These are phyloP conservation scores for Orchesella cincta DNA, from an alignment of 1,140 invertebrate genomes.

Conservation along the genomic window DNA sequence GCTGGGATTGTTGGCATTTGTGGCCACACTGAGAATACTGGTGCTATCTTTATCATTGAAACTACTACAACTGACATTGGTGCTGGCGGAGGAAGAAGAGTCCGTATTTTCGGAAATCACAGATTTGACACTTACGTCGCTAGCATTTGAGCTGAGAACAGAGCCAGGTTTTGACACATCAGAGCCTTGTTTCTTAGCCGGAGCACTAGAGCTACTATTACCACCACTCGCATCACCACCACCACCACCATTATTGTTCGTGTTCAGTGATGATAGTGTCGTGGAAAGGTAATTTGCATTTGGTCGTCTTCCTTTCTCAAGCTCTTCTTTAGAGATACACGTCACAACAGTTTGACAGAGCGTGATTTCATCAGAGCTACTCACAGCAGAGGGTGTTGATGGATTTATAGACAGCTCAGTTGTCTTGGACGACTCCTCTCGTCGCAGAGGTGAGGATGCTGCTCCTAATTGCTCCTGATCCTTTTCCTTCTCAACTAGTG, in stretches of 20 bases:
- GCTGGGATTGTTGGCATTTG: background rate
- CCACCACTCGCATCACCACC: background rate
- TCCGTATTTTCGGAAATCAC: slow-evolving; percentile 5
- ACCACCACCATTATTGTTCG: background rate
- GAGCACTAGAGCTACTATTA: background rate
- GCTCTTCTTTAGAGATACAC: background rate
- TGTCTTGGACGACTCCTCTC: no score
- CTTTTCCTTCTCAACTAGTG: no score
- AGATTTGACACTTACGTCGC: background rate
- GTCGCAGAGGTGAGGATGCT: no score
- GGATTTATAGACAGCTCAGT: no score
- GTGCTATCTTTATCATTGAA: background rate
- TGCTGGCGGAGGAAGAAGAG: background rate
- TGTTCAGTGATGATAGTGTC: background rate
- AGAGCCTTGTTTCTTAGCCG: no score
- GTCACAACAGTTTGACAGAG: background rate
- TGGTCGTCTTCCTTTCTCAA: background rate
- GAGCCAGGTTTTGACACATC: no score
- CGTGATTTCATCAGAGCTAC: background rate
- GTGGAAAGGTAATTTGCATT: background rate
- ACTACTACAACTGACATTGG: background rate
- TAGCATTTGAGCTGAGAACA: background rate
- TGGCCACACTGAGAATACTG: background rate
- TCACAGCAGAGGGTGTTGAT: no score
- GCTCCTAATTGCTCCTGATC: no score